A percentile compares a stretch with the other conserved stretches of the same genome.
phyloP scores from a whole-genome alignment of 1,140 invertebrate genomes.

The Trialeurodes vaporariorum region DNA sequence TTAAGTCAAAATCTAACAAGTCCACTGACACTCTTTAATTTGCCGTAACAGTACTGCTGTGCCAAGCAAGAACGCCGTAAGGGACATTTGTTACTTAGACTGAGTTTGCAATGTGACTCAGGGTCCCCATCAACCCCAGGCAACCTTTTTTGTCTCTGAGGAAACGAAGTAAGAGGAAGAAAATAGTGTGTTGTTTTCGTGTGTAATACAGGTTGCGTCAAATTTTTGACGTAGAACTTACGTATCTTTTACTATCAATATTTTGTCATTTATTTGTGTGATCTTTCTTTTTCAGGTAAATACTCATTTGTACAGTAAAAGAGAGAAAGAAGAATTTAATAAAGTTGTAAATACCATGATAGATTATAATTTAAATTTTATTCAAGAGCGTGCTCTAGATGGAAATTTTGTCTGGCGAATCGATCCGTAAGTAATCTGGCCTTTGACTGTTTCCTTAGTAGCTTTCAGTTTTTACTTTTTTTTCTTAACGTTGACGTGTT shows the following conservation, averaged over 20 bases:
- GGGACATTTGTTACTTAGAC: too few species aligned
- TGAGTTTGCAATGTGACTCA: too few species aligned
- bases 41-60: too few species aligned
- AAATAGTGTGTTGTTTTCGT: too few species aligned
- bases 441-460: background rate
- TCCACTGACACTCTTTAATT: too few species aligned
- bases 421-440: conserved; percentile 69
- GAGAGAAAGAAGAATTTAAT: conserved; percentile 58
- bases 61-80: too few species aligned
- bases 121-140: too few species aligned
- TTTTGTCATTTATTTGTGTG: conserved; percentile 11
- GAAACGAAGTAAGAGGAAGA: too few species aligned
- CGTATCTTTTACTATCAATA: conserved; percentile 1
- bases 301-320: conserved; percentile 57
- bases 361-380: conserved; percentile 75
- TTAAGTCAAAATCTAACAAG: too few species aligned
- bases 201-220: too few species aligned
- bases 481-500: conserved; percentile 7
- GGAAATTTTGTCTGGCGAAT: conserved; percentile 68
- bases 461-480: conserved; percentile 5
- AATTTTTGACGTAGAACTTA: too few species aligned
- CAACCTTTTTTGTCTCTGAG: too few species aligned
- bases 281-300: conserved; percentile 39
- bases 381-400: conserved; percentile 62
- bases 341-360: conserved; percentile 74